Evolutionary conservation across 2,888 invertebrate genomes (phyloP), one percentile per base, ranked within the genome.

Genomic region (Orchesellides sinensis): DNA sequence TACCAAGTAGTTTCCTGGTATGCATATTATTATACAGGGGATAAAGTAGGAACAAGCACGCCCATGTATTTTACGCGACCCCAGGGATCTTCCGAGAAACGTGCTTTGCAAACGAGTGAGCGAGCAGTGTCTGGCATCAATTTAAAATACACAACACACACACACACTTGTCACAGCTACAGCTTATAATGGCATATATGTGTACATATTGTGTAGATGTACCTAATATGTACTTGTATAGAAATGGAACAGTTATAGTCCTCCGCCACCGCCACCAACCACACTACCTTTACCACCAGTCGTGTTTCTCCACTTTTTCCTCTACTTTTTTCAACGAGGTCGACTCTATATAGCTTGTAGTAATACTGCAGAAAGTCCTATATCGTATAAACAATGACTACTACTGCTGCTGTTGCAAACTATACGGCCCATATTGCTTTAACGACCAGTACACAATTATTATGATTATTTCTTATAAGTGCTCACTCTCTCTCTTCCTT

Each of bases 21-120:
- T 40, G 40, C 40, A 40, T 40, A n/a, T n/a, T 40, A 6, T 21
- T 35, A 63, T 63, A 63, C 21, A 40, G 40, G 19, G 63, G 63
- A 63, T 40, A 63, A 63, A 63, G 63, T 63, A 63, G 35, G 74
- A 74, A 72, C n/a, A 81, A 81, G 81, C 81, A 81, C 74, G 81
- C 81, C 81, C 74, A 81, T 81, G 81, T 73, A 81, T 74, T 81
- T 81, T 81, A 81, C 74, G 73, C 81, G 81, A 81, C 81, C 81
- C 81, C 35, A 68, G 81, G 81, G 81, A 81, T 81, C 56, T 81
- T 81, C 61, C 27, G 66, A 59, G 81, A 81, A n/a, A 81, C 81
- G 81, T 81, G 81, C 74, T 81, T 81, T 69, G 81, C 61, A 69
- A 74, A 27, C 59, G 61, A 81, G n/a, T 54, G 74, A 74, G 35